These are phyloP conservation scores for Acanthaster planci DNA, from an alignment of 35 echinoderm and acorn worm species.

Conservation along the genomic window DNA sequence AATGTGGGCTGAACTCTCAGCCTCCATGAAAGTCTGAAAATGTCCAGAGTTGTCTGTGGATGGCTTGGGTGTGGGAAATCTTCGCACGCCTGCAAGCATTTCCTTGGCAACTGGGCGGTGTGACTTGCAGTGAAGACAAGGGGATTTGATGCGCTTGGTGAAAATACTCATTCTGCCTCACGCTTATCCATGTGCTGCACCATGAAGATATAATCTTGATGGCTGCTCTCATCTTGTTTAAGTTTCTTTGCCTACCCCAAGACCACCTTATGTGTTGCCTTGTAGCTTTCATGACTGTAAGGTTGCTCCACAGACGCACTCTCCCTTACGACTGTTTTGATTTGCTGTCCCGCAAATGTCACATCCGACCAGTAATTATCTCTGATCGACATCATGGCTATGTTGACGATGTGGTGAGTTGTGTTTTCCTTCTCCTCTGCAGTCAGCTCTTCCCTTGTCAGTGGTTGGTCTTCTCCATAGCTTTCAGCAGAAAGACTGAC, in stretches of 20 bases:
- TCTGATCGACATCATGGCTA: too few relatives aligned
- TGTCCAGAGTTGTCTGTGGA: constrained; percentile 2
- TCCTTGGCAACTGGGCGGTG: neutral
- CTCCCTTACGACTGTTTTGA: neutral
- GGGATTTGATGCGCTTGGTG: constrained; percentile 5
- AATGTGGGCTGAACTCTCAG: too few relatives aligned
- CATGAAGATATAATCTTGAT: too few relatives aligned
- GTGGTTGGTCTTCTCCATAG: neutral
- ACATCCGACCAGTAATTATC: too few relatives aligned
- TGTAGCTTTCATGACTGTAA: constrained; percentile 3
- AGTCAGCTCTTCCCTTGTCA: too few relatives aligned
- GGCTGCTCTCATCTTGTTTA: neutral
- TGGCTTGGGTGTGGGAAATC: constrained; percentile 32
- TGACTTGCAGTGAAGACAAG: neutral
- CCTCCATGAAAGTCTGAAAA: constrained; percentile 29
- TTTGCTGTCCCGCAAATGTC: constrained; percentile 24
- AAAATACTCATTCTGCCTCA: constrained; percentile 30
- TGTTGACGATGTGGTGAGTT: too few relatives aligned
- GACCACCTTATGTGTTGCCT: neutral
- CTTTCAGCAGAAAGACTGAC: neutral
- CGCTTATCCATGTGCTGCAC: constrained; percentile 23
- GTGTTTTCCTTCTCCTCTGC: too few relatives aligned
- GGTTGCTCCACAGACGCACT: constrained; percentile 17
- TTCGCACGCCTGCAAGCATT: neutral
- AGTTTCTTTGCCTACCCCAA: neutral